Base-by-base conservation (phyloP, 1,140 invertebrate species). In the Danaus plexippus region DNA sequence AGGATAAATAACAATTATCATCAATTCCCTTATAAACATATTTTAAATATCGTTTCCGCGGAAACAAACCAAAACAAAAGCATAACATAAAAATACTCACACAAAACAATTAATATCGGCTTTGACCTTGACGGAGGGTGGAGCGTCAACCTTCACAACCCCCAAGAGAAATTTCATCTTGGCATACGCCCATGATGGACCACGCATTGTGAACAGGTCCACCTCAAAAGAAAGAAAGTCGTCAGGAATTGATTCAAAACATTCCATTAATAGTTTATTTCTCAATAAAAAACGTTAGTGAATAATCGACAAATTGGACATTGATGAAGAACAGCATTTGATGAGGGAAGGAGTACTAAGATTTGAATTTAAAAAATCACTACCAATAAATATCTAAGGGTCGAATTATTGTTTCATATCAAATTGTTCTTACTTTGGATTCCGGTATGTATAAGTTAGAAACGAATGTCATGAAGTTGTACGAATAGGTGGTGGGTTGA, bases 401-500 rank as follows among this genome's bases (percentile, higher is more conserved):
- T 2, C 18, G 6, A 22, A 22, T 22, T 22, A 22, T 22, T 22
- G 18, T 22, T 22, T 22, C 18, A 2, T 22, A 22, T 22, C 18
- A 6, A 2, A 22, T 50, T 11, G 46, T 47, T 48, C 54, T 66
- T 42, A 77, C 80, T 66, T 76, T 75, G 9, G 71, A 64, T 10
- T 71, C 75, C 71, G 94, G 92, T 10, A 97, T 91, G 12, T 92
- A 91, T 2, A 97, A 77, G 69, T 95, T 94, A 45, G 95, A 95
- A 0, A 95, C 92, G 63, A 98, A 93, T 0, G 95, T 95, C 57
- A 98, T 93, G 80, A 94, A 98, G 84, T 97, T 97, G 87, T 93
- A 96, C 0, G 95, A 96, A 68, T 93, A 94, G 44, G 94, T 94
- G 6, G 94, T 90, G 0, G 96, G 95, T 63, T 92, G 90, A 2